Evolutionary conservation across 2,888 invertebrate species (phyloP).

Genomic region (Osmoderma eremita): DNA sequence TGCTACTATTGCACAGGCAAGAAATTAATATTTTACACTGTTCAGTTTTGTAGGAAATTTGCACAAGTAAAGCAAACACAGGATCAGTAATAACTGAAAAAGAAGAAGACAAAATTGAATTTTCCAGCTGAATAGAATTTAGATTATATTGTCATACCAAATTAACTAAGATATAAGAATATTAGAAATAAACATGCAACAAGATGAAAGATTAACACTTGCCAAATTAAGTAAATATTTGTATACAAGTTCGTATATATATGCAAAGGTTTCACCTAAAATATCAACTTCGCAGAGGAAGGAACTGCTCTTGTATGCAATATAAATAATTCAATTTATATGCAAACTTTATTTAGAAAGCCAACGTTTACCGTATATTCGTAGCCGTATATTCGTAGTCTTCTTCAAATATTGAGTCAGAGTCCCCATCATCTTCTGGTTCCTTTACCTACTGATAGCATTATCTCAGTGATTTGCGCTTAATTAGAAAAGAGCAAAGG

Average conservation of each 20-base stretch:
- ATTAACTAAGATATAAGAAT: too few relatives aligned
- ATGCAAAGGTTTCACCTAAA: neutral
- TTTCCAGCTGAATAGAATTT: too few relatives aligned
- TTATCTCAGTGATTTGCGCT: conserved; percentile 7
- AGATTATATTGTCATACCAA: too few relatives aligned
- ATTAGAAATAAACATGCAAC: too few relatives aligned
- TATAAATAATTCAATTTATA: conserved; percentile 25
- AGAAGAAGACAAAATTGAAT: too few relatives aligned
- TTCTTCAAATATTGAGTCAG: conserved; percentile 25
- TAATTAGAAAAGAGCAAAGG: conserved; percentile 13
- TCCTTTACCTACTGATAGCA: neutral
- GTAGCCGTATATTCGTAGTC: neutral
- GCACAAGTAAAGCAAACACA: too few relatives aligned
- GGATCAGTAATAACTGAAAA: too few relatives aligned
- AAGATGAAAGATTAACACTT: neutral
- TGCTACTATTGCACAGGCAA: too few relatives aligned
- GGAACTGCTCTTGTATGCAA: conserved; percentile 2
- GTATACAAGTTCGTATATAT: neutral
- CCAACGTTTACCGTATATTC: neutral
- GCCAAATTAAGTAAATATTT: neutral
- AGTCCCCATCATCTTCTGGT: conserved; percentile 3
- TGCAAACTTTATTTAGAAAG: conserved; percentile 13
- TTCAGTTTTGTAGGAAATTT: too few relatives aligned
- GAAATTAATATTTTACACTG: too few relatives aligned
- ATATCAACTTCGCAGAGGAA: neutral